phyloP scores from a whole-genome alignment of 2,113 vertebrate genomes.

The Gymnobelideus leadbeateri region DNA sequence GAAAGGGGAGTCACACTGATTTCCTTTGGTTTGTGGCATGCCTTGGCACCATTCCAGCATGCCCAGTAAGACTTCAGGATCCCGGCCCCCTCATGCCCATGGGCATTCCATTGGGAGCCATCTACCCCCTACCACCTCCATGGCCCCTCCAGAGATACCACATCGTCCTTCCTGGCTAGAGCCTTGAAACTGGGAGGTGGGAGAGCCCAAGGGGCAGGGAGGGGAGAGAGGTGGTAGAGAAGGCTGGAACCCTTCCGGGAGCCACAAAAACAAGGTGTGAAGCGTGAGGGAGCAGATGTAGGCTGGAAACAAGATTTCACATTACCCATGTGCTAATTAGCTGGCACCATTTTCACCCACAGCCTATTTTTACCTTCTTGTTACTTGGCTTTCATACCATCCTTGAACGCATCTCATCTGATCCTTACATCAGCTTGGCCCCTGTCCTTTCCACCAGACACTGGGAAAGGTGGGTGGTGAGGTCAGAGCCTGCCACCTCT shows the following conservation, averaged over 20 bases:
- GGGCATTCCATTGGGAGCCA: not conserved
- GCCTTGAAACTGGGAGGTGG: not conserved
- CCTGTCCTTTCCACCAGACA: constrained; percentile 55
- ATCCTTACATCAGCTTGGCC: constrained; percentile 65
- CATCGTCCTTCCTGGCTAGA: not conserved
- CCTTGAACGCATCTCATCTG: constrained; percentile 78
- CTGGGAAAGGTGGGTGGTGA: constrained; percentile 57
- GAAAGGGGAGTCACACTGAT: not conserved
- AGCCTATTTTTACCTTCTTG: constrained; percentile 82
- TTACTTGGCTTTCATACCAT: constrained; percentile 79
- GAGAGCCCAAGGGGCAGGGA: not conserved
- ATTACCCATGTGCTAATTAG: constrained; percentile 77
- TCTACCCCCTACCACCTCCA: not conserved
- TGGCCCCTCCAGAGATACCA: not conserved
- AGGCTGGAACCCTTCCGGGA: not conserved
- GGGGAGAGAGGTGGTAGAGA: not conserved
- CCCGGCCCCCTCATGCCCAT: not conserved
- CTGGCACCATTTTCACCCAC: constrained; percentile 79
- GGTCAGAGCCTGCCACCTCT: not conserved
- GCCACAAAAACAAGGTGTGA: constrained; percentile 70
- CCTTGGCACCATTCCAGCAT: not conserved
- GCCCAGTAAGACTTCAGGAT: not conserved
- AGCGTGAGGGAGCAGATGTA: constrained; percentile 72
- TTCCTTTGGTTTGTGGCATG: not conserved
- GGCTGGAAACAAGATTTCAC: constrained; percentile 80